These are phyloP conservation scores for Tetragonula carbonaria DNA, from an alignment of 2,888 invertebrate genomes.

Conservation along the genomic window DNA sequence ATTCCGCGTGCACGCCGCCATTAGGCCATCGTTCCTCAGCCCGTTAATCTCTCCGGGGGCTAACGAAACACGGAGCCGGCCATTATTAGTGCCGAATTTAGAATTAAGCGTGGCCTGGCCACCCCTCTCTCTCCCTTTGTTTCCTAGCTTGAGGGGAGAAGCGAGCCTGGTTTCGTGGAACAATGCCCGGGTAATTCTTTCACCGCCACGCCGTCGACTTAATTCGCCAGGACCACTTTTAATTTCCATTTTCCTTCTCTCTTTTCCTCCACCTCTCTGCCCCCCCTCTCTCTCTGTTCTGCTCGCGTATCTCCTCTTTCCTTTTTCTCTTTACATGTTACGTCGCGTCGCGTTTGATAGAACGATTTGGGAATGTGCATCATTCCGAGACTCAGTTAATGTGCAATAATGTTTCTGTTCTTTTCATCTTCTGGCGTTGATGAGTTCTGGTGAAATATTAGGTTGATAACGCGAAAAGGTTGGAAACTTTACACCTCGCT, in stretches of 20 bases:
- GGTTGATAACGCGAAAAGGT: background rate
- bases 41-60: slow-evolving; percentile 70
- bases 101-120: slow-evolving; percentile 61
- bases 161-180: slow-evolving; percentile 40
- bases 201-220: slow-evolving; percentile 58
- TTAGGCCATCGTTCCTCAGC: slow-evolving; percentile 61
- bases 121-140: slow-evolving; percentile 57
- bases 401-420: background rate
- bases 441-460: background rate
- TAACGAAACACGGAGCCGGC: slow-evolving; percentile 67
- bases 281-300: background rate
- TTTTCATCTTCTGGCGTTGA: background rate
- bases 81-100: slow-evolving; percentile 75
- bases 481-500: no score
- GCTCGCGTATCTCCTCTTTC: no score
- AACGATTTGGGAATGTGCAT: slow-evolving; percentile 33
- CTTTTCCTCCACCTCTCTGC: background rate
- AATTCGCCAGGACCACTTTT: slow-evolving; percentile 54
- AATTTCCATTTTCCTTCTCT: slow-evolving; percentile 37
- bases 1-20: slow-evolving; percentile 66
- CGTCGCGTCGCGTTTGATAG: slow-evolving; percentile 23
- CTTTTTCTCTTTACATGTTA: background rate
- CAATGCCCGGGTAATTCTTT: slow-evolving; percentile 68
- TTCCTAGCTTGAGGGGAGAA: slow-evolving; percentile 51
- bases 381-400: no score